Conservation (phyloP, 2,888 invertebrate genomes). For the Alcis repandata region DNA sequence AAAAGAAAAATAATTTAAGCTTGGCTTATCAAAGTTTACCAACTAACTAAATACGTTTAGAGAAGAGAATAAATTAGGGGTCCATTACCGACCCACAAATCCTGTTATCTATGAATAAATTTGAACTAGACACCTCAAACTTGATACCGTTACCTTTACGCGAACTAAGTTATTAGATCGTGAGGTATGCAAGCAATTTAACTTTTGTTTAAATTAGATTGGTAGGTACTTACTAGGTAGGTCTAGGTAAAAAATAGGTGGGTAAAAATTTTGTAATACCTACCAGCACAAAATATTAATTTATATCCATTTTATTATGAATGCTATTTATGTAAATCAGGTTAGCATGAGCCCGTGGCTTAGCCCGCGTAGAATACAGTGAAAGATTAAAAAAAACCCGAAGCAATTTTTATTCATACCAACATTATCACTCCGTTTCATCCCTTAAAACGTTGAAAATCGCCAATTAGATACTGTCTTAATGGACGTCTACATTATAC, state of each 20-base stretch:
- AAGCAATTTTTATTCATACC: no score
- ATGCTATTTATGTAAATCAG: no score
- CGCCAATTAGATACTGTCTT: no score
- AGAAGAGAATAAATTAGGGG: conserved; percentile 18
- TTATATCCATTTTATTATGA: no score
- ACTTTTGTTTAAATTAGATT: conserved; percentile 10
- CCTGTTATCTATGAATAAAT: conserved; percentile 17
- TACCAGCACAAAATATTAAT: no score
- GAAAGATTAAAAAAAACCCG: no score
- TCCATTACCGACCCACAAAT: conserved; percentile 22
- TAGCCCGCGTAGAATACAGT: no score
- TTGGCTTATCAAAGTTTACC: not conserved
- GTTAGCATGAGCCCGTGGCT: no score
- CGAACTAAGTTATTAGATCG: conserved; percentile 17
- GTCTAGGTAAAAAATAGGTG: not conserved
- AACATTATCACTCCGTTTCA: no score
- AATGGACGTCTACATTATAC: no score
- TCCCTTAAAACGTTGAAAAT: no score
- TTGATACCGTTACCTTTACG: conserved; percentile 7
- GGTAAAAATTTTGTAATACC: not conserved
- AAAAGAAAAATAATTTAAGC: not conserved
- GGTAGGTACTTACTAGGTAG: no score
- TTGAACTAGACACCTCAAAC: conserved; percentile 15
- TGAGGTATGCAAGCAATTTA: conserved; percentile 27
- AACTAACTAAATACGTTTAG: not conserved